A percentile compares a stretch with the other conserved stretches of the same genome.
Conservation (phyloP, 2,113 vertebrate genomes). For the Paradoxurus hermaphroditus region DNA sequence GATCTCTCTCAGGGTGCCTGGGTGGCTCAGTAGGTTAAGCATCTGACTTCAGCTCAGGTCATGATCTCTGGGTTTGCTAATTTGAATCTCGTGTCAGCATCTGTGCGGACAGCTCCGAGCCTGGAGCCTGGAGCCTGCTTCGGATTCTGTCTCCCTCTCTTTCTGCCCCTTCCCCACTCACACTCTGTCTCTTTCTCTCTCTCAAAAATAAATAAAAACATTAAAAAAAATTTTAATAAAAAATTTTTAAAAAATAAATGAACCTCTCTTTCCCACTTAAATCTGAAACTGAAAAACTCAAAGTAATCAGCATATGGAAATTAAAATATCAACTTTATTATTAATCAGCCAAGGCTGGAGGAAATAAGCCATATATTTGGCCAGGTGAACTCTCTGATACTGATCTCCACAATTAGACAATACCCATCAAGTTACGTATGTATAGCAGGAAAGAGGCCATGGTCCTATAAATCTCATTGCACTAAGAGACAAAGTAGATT, state of each 20-base stretch:
- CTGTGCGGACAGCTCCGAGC: too few relatives aligned
- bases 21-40: too few relatives aligned
- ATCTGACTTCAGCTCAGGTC: too few relatives aligned
- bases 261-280: neutral
- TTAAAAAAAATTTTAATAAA: too few relatives aligned
- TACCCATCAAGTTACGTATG: neutral
- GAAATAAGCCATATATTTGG: neutral
- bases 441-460: neutral
- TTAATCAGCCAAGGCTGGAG: neutral
- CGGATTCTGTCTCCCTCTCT: too few relatives aligned
- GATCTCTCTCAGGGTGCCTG: neutral
- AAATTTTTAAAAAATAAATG: neutral
- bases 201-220: too few relatives aligned
- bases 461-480: neutral
- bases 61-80: too few relatives aligned
- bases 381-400: neutral
- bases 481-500: neutral
- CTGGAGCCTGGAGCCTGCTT: too few relatives aligned
- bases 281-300: neutral
- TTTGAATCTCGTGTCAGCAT: too few relatives aligned
- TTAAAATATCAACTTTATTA: neutral
- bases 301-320: neutral
- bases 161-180: too few relatives aligned
- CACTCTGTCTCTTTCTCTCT: too few relatives aligned
- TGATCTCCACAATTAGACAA: neutral